A percentile compares a stretch with the other conserved stretches of the same genome.
phyloP scores from a whole-genome alignment of 1,140 invertebrate species.

The Pantala flavescens region DNA sequence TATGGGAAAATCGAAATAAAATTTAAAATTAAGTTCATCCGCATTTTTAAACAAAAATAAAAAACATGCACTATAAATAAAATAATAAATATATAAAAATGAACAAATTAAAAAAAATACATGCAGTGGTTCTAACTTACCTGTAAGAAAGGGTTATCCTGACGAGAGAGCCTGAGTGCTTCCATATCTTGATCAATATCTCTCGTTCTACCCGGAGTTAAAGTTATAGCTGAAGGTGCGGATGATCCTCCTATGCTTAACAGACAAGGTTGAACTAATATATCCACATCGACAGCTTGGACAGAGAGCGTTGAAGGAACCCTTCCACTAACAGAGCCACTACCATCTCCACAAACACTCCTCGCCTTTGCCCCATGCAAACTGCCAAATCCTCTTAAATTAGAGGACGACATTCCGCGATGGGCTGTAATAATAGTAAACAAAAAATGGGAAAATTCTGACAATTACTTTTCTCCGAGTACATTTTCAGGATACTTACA shows the following conservation, averaged over 20 bases:
- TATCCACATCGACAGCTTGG: neutral
- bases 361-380: neutral
- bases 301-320: neutral
- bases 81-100: too few species aligned
- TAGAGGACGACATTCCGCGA: neutral
- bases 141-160: conserved; percentile 74
- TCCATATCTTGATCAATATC: conserved; percentile 78
- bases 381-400: neutral
- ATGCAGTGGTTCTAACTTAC: conserved; percentile 34
- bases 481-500: neutral
- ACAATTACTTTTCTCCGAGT: neutral
- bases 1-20: too few species aligned
- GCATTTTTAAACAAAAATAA: too few species aligned
- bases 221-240: conserved; percentile 44
- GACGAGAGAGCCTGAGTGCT: conserved; percentile 59
- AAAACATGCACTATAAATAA: too few species aligned
- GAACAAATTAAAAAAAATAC: too few species aligned
- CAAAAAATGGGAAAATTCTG: neutral
- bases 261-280: neutral
- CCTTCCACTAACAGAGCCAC: neutral
- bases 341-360: neutral
- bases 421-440: neutral
- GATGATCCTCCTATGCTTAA: neutral
- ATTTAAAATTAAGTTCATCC: too few species aligned
- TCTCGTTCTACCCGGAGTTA: conserved; percentile 59